These are phyloP conservation scores for Volucella zonaria DNA, from an alignment of 2,888 invertebrate genomes.

Conservation along the genomic window DNA sequence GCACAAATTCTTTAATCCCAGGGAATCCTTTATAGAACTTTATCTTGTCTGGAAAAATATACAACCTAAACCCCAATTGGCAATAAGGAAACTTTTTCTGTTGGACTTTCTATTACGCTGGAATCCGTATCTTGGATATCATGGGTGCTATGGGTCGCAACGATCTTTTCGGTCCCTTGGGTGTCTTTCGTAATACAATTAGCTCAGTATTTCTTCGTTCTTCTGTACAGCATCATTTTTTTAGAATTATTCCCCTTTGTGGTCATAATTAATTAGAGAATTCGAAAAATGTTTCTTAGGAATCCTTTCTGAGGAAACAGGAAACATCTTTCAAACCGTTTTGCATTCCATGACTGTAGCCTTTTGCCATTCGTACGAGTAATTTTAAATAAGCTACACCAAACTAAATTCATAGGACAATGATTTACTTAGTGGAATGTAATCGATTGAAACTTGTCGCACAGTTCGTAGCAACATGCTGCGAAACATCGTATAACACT, in stretches of 20 bases:
- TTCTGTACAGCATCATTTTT: too few species aligned
- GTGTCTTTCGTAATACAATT: conserved; percentile 12
- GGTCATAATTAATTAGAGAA: conserved; percentile 5
- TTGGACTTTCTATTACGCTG: too few species aligned
- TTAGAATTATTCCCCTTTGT: background rate
- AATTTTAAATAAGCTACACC: too few species aligned
- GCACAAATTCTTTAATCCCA: background rate
- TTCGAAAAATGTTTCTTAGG: background rate
- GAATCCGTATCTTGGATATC: too few species aligned
- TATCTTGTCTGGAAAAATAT: background rate
- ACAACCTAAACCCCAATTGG: background rate
- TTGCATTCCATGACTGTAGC: background rate
- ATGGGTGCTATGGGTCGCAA: too few species aligned
- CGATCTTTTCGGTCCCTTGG: background rate
- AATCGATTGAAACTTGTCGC: background rate
- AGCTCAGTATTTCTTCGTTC: conserved; percentile 16
- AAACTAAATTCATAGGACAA: too few species aligned
- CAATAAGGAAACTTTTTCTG: conserved; percentile 8
- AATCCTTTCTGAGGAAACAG: too few species aligned
- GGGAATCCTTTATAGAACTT: background rate
- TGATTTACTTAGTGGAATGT: too few species aligned
- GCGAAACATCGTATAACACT: conserved; percentile 59
- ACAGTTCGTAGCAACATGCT: conserved; percentile 30
- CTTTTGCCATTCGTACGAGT: too few species aligned
- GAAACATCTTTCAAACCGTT: background rate